Percentiles rank a stretch among this genome's conserved stretches.
These are phyloP conservation scores for Andrena flavipes DNA, from an alignment of 2,888 invertebrate species.

Conservation along the genomic window DNA sequence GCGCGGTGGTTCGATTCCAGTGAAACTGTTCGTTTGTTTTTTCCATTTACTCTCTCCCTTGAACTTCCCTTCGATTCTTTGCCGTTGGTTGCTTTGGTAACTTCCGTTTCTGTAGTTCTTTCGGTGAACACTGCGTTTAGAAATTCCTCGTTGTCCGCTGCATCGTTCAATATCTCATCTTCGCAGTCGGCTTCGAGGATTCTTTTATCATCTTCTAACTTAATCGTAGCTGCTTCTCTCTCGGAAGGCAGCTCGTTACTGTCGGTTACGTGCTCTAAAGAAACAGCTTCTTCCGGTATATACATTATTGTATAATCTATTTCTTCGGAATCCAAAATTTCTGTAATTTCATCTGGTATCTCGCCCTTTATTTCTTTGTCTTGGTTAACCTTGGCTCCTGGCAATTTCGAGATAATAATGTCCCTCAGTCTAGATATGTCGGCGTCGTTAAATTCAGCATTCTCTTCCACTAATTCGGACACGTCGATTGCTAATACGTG, in stretches of 20 bases:
- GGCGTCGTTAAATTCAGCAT: slow-evolving; percentile 24
- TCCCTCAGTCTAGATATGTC: slow-evolving; percentile 33
- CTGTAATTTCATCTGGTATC: slow-evolving; percentile 60
- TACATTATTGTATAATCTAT: slow-evolving; percentile 75
- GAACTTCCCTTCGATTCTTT: background rate
- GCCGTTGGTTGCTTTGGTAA: background rate
- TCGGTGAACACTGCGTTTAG: slow-evolving; percentile 20
- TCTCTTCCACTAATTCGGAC: slow-evolving; percentile 43
- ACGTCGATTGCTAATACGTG: slow-evolving; percentile 49
- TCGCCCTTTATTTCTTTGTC: slow-evolving; percentile 57
- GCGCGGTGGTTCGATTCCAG: background rate
- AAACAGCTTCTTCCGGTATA: slow-evolving; percentile 60
- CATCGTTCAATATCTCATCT: slow-evolving; percentile 12
- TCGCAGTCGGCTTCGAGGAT: background rate
- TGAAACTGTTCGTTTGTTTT: background rate
- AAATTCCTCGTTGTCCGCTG: slow-evolving; percentile 38
- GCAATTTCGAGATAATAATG: slow-evolving; percentile 53
- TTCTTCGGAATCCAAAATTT: slow-evolving; percentile 63
- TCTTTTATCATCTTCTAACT: slow-evolving; percentile 20
- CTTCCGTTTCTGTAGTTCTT: background rate
- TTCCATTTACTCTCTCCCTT: slow-evolving; percentile 12
- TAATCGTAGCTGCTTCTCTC: slow-evolving; percentile 12
- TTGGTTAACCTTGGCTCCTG: slow-evolving; percentile 2
- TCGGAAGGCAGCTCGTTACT: slow-evolving; percentile 20
- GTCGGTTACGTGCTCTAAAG: slow-evolving; percentile 36